Evolutionary conservation across 2,113 vertebrate genomes (phyloP).

Genomic region (Upupa epops): DNA sequence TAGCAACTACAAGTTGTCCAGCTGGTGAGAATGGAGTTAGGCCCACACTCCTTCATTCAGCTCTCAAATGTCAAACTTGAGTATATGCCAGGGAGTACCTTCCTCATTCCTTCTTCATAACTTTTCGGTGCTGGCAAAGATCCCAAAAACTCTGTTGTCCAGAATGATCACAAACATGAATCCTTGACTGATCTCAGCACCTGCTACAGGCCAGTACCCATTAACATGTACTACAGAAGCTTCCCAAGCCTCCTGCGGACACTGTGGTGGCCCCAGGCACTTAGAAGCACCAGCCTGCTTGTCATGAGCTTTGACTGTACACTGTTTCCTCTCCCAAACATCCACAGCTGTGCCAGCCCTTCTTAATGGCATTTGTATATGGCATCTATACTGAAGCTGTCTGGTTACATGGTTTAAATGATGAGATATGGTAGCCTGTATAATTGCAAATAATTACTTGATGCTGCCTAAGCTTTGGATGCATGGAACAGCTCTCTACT

Average conservation of each 20-base stretch:
- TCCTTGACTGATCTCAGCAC: neutral
- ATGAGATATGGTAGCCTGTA: neutral
- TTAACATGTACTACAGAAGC: fast-evolving
- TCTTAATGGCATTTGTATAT: neutral
- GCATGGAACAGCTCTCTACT: neutral
- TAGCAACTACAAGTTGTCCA: neutral
- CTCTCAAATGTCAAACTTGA: neutral
- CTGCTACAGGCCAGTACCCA: neutral
- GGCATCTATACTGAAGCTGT: neutral
- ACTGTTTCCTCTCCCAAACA: neutral
- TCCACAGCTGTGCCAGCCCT: neutral
- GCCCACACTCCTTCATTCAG: neutral
- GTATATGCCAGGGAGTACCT: neutral
- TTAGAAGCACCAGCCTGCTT: neutral
- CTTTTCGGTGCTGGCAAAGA: neutral
- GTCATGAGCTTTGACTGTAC: neutral
- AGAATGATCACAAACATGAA: neutral
- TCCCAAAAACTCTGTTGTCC: neutral
- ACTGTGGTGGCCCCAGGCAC: neutral
- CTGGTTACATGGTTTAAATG: neutral
- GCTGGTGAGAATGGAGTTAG: neutral
- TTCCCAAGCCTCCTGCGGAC: neutral
- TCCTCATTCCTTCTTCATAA: neutral
- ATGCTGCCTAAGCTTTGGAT: neutral
- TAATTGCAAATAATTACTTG: neutral